Conservation (phyloP, 2,888 invertebrate genomes). For the Arenicola marina region DNA sequence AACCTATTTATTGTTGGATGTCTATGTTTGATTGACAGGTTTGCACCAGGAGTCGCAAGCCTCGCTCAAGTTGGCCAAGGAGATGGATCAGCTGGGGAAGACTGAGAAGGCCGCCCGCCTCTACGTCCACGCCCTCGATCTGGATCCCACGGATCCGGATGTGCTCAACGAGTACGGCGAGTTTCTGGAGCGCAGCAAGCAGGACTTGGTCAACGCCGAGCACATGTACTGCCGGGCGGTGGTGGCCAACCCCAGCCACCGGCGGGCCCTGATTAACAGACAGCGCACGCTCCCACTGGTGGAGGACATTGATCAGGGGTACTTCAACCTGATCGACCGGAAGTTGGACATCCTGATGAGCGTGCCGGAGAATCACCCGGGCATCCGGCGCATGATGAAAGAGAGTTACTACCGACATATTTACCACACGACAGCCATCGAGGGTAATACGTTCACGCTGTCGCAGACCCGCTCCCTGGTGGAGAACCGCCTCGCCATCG, state of each 20-base stretch:
- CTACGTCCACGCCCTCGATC: constrained; percentile 80
- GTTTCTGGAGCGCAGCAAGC: constrained; percentile 82
- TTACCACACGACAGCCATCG: constrained; percentile 95
- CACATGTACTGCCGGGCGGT: constrained; percentile 84
- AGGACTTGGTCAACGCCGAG: constrained; percentile 87
- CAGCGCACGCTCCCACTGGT: constrained; percentile 83
- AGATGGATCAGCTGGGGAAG: constrained; percentile 82
- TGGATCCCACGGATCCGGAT: constrained; percentile 91
- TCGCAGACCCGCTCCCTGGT: constrained; percentile 88
- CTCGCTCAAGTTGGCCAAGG: constrained; percentile 78
- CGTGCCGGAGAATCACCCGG: constrained; percentile 79
- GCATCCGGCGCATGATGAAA: constrained; percentile 84
- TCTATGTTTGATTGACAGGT: no score
- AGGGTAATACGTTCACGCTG: constrained; percentile 95
- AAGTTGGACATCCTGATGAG: constrained; percentile 81
- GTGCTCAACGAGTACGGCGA: constrained; percentile 91
- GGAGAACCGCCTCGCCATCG: constrained; percentile 80
- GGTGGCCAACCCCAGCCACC: constrained; percentile 79
- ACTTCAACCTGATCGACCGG: constrained; percentile 78
- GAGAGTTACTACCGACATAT: constrained; percentile 94
- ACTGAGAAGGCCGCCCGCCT: constrained; percentile 74
- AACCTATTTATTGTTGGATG: no score
- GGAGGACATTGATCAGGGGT: constrained; percentile 78
- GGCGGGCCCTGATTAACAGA: constrained; percentile 67
- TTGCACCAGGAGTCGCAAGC: no score